phyloP scores from a whole-genome alignment of 2,888 invertebrate species.

The Criorhina ranunculi region DNA sequence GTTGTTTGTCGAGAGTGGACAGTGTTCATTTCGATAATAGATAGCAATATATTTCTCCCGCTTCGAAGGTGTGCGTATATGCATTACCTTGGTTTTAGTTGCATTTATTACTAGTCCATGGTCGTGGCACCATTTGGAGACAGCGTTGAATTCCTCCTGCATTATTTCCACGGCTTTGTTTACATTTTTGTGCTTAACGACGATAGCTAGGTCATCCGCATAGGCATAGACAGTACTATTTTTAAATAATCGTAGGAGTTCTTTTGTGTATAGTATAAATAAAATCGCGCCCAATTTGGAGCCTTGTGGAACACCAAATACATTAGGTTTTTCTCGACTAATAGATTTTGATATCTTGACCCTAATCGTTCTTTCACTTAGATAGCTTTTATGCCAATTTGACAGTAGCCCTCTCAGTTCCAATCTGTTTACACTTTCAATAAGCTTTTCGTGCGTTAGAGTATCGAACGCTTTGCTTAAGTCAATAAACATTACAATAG shows the following conservation, averaged over 20 bases:
- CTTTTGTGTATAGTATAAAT: background rate
- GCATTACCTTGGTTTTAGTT: background rate
- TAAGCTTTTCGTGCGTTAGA: background rate
- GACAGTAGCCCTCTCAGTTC: background rate
- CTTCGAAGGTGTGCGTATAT: conserved; percentile 13
- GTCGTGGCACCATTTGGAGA: conserved; percentile 10
- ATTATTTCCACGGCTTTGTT: conserved; percentile 1
- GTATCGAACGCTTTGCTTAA: conserved; percentile 34
- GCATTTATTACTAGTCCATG: conserved; percentile 6
- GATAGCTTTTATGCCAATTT: conserved; percentile 4
- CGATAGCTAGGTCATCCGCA: conserved; percentile 12
- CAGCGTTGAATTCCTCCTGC: conserved; percentile 10
- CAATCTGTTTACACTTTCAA: background rate
- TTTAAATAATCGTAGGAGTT: background rate
- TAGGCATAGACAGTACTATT: background rate
- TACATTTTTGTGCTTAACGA: conserved; percentile 6
- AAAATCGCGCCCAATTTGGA: conserved; percentile 4
- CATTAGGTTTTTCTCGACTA: background rate
- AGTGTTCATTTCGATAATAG: conserved; percentile 18
- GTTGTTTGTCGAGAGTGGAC: background rate
- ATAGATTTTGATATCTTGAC: conserved; percentile 1
- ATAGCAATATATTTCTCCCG: background rate
- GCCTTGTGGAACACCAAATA: conserved; percentile 20
- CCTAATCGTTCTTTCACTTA: background rate
- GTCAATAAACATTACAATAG: conserved; percentile 4